A percentile compares a stretch with the other conserved stretches of the same genome.
Conservation (phyloP, 1,140 invertebrate genomes). For the Pseudomyrmex cubaensis region DNA sequence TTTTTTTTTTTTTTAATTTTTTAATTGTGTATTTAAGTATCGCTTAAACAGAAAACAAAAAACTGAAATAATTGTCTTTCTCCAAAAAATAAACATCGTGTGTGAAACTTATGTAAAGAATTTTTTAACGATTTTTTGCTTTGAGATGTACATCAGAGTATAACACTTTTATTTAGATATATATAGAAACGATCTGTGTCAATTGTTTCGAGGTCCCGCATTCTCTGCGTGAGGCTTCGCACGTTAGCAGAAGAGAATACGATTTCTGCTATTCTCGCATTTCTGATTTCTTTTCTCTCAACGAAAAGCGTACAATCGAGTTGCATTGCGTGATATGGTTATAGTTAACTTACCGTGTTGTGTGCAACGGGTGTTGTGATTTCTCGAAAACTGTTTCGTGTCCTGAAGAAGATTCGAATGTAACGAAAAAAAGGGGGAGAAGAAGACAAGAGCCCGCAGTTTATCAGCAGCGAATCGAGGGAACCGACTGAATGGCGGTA, state of each 20-base stretch:
- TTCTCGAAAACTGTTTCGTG: background rate
- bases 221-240: too few relatives aligned
- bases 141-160: background rate
- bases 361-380: slow-evolving; percentile 1
- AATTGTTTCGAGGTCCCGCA: too few relatives aligned
- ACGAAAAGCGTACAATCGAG: background rate
- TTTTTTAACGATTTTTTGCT: too few relatives aligned
- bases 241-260: too few relatives aligned
- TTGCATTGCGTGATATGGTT: background rate
- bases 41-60: too few relatives aligned
- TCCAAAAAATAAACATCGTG: too few relatives aligned
- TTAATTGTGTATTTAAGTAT: too few relatives aligned
- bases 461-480: slow-evolving; percentile 64
- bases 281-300: background rate
- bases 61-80: too few relatives aligned
- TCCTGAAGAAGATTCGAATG: background rate
- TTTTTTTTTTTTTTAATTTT: too few relatives aligned
- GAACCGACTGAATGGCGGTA: slow-evolving; percentile 66
- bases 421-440: slow-evolving; percentile 1
- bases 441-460: slow-evolving; percentile 33
- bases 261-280: too few relatives aligned
- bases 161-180: background rate
- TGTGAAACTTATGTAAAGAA: too few relatives aligned
- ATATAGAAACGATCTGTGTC: too few relatives aligned
- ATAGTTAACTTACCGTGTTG: slow-evolving; percentile 9